Base-by-base conservation (phyloP, 2,113 vertebrate genomes). In the Austrofundulus limnaeus region DNA sequence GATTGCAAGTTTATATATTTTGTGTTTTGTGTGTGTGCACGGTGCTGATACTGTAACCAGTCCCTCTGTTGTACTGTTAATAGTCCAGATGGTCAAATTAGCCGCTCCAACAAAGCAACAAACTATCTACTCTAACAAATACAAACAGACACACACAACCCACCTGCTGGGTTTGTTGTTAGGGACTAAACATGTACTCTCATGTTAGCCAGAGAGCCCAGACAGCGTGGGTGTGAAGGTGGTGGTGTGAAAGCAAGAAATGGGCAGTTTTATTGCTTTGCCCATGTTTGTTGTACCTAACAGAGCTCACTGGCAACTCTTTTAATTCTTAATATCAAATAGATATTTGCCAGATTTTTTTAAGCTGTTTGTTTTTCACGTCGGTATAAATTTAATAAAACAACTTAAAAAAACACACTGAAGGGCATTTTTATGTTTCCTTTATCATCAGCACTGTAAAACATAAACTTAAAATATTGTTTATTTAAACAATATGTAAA, bases 41-140 rank as follows among this genome's bases (percentile, higher is more conserved):
- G 37, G 43, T 50, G 59, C 63, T 70, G 53, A 72, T 85, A 89
- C 81, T 84, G 81, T 83, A 85, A 87, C 77, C 77, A 76, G 65
- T 83, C 85, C 82, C 87, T 88, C 84, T 86, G 83, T 77, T 82
- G 25, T 70, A 56, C 65, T 78, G 81, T 83, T 85, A 84, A 85
- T 84, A 79, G 86, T 84, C 84, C 85, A 88, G 87, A 90, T 90
- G 89, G 89, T 84, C 86, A 85, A 89, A 89, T 90, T 89, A 90
- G 84, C 61, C 77, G 89, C 89, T 90, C 85, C 89, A 90, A 82
- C 89, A 90, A 90, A 89, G 89, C 89, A 90, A 89, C 87, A 90
- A 90, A 90, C 81, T 87, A 81, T 77, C 59, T 76, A 70, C 68
- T 87, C 66, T 50, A 82, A 80, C 70, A 84, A 63, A 78, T 54